Conservation (phyloP, 2,888 invertebrate genomes). For the Eucera pruinosa region DNA sequence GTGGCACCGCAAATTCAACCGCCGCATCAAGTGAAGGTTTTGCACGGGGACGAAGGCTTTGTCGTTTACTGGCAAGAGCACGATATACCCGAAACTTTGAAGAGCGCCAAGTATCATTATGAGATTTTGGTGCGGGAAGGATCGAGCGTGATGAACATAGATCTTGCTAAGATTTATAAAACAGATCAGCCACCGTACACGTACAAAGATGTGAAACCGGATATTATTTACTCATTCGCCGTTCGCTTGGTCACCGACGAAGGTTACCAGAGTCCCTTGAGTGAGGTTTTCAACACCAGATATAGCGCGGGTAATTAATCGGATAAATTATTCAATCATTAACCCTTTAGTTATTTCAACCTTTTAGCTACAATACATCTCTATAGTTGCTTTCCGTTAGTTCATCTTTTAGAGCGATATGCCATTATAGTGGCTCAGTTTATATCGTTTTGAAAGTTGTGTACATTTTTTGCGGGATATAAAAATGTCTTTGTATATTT, state of each 20-base stretch:
- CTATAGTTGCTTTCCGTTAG: too few relatives aligned
- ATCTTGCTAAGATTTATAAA: constrained; percentile 83
- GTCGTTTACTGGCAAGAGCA: constrained; percentile 88
- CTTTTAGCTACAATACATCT: too few relatives aligned
- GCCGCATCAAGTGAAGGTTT: constrained; percentile 88
- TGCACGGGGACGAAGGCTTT: constrained; percentile 87
- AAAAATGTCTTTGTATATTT: too few relatives aligned
- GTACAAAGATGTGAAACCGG: constrained; percentile 85
- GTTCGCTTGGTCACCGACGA: constrained; percentile 87
- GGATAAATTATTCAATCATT: not conserved
- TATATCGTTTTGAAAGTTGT: too few relatives aligned
- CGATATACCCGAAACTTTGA: constrained; percentile 79
- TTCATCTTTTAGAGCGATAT: too few relatives aligned
- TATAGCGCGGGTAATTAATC: constrained; percentile 78
- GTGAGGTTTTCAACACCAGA: constrained; percentile 86
- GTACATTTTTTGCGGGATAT: too few relatives aligned
- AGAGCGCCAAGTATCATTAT: constrained; percentile 85
- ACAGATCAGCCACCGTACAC: constrained; percentile 86
- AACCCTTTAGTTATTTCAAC: too few relatives aligned
- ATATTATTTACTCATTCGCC: constrained; percentile 87
- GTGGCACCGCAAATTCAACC: constrained; percentile 87
- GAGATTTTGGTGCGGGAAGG: constrained; percentile 88
- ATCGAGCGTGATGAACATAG: constrained; percentile 84
- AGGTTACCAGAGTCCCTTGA: constrained; percentile 87
- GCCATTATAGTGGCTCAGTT: too few relatives aligned